Evolutionary conservation across 2,888 invertebrate genomes (phyloP), one percentile per base, ranked within the genome.

Genomic region (Athalia cordata): DNA sequence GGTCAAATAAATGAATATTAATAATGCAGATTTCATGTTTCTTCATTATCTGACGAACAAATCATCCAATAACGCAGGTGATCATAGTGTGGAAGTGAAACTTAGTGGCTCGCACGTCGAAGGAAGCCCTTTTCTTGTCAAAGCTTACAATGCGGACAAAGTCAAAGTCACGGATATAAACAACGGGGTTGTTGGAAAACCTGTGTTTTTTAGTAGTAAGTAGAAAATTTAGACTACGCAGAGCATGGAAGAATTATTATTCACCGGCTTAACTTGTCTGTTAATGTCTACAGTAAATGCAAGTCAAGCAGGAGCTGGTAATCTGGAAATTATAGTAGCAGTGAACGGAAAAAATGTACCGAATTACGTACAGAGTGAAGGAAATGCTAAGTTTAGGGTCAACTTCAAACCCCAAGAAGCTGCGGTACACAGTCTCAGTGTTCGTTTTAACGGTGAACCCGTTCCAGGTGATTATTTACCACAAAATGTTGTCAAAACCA

Each of bases 391-490:
- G 85, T 99, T 99, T 87, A 90, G 94, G 89, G 96, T 97, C 43
- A 98, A 99, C 91, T 99, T 99, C 91, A 98, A 98, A 87, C 99
- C 99, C 0, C 96, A 97, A 52, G 98, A 98, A 91, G 95, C 98
- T 0, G 97, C 97, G 3, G 93, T 95, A 0, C 99, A 99, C 91
- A 96, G 95, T 45, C 92, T 99, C 4, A 98, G 98, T 67, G 98
- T 99, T 52, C 94, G 95, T 87, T 96, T 95, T 87, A 94, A 94
- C 84, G 93, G 93, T 57, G 94, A 94, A 86, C 92, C 93, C 64
- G 94, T 94, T 6, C 93, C 93, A 85, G 93, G 93, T 93, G 84
- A 82, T 29, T 29, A 29, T 29, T 29, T 29, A 29, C 29, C 29
- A 81, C 55, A 7, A 7, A 61, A n/a, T 61, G 2, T 29, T 29